phyloP scores from a whole-genome alignment of 2,797 vertebrate species.

The Lutjanus campechanus region DNA sequence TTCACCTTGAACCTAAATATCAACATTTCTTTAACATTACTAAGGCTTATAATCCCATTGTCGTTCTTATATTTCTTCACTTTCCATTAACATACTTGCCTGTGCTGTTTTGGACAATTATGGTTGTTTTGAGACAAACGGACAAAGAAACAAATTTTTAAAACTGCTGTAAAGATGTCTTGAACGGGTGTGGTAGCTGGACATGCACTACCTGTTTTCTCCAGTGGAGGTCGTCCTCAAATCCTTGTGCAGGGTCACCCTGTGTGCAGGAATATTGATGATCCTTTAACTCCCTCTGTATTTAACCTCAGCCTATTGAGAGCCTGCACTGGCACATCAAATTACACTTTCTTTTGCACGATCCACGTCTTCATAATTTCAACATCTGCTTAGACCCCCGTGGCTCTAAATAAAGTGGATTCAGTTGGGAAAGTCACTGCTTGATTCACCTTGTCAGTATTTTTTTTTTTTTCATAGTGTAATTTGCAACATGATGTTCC shows the following conservation, averaged over 20 bases:
- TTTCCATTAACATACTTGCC: accelerated
- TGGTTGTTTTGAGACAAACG: background rate
- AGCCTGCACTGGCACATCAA: background rate
- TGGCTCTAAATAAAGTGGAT: conserved; percentile 1
- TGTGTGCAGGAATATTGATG: background rate
- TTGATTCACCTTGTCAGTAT: conserved; percentile 38
- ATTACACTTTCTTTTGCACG: background rate
- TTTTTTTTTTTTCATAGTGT: conserved; percentile 7
- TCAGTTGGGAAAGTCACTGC: conserved; percentile 13
- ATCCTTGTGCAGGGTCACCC: conserved; percentile 20
- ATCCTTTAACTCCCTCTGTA: background rate
- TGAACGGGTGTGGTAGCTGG: background rate
- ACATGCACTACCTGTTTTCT: conserved; percentile 27
- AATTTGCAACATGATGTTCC: conserved; percentile 57
- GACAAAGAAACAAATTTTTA: background rate
- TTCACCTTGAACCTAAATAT: background rate
- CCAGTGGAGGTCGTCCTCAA: conserved; percentile 65
- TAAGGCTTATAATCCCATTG: background rate
- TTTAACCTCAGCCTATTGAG: background rate
- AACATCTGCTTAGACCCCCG: background rate
- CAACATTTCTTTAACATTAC: too few relatives aligned
- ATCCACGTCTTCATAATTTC: background rate
- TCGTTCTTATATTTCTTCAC: background rate
- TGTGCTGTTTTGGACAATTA: background rate
- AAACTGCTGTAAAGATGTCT: background rate